Base-by-base conservation (phyloP, 2,113 vertebrate species). In the Crotalus helleri region DNA sequence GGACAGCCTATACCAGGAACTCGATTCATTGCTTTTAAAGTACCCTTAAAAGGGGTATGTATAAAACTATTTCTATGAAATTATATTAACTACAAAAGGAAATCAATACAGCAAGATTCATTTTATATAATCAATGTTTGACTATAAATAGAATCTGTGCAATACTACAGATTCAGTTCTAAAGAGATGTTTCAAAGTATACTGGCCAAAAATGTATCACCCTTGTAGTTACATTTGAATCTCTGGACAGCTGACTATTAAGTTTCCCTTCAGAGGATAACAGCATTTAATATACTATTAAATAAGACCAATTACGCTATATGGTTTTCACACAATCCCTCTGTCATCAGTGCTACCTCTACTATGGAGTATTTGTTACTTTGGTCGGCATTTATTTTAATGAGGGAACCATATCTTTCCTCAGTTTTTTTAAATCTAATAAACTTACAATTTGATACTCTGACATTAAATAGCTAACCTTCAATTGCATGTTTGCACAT, bases 1-100 rank as follows among this genome's bases (percentile, higher is more conserved):
- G 97, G 97, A 90, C 95, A 97, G 69, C 97, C 96, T 92, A 96
- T 98, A 94, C 96, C 96, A 92, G 97, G 97, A 95, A 97, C 97
- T 0, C 95, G 95, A 94, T 98, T 97, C 94, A 97, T 97, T 97
- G 97, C 96, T 86, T 98, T 98, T 94, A 98, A 98, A 97, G 97
- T 97, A 86, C 97, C 96, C 92, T 97, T 97, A 91, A 98, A 98
- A 96, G 97, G 97, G 96, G 97, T 98, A 97, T 94, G 97, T 96
- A 94, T 94, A 92, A 49, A 87, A 94, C 93, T 85, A 88, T 93
- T 96, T 91, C 6, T 57, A 46, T 90, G 61, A 54, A 1, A 1
- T 19, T 93, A 3, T 90, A 11, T 90, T 91, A 90, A n/a, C 55
- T 92, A 92, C 15, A 64, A 8, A 91, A 92, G 74, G 46, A 89